Conservation (phyloP, 1,140 invertebrate genomes). For the Gryon sp. region DNA sequence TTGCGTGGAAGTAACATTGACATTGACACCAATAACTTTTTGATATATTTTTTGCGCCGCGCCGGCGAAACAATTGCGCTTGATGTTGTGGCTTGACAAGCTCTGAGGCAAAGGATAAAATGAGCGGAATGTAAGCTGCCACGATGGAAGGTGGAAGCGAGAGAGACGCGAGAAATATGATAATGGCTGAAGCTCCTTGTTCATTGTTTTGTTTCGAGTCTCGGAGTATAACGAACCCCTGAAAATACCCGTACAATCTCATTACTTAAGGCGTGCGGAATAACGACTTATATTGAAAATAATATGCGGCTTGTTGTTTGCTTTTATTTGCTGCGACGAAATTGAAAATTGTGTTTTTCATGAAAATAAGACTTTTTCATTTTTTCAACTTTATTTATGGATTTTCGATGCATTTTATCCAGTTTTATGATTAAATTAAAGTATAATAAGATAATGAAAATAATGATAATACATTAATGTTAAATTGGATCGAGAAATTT, state of each 20-base stretch:
- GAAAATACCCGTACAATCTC: constrained; percentile 58
- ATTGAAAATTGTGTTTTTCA: constrained; percentile 42
- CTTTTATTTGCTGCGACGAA: no score
- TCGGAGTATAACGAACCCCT: constrained; percentile 65
- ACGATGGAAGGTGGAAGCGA: constrained; percentile 39
- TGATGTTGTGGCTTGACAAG: constrained; percentile 42
- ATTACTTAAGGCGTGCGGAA: constrained; percentile 46
- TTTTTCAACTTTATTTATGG: no score
- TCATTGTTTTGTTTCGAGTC: constrained; percentile 44
- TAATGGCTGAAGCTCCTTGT: constrained; percentile 63
- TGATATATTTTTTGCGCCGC: constrained; percentile 66
- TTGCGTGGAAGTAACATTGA: constrained; percentile 24
- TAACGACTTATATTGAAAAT: constrained; percentile 29
- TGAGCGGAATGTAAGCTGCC: constrained; percentile 1
- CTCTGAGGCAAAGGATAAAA: constrained; percentile 40
- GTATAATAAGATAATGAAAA: constrained; percentile 48
- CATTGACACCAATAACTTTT: constrained; percentile 59
- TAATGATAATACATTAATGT: constrained; percentile 34
- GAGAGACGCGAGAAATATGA: constrained; percentile 68
- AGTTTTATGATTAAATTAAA: constrained; percentile 40
- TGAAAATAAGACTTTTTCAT: constrained; percentile 40
- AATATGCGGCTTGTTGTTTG: no score
- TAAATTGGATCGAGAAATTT: constrained; percentile 31
- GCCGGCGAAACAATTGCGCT: constrained; percentile 66
- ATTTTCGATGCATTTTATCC: no score